These are phyloP conservation scores for Phymastichus coffea DNA, from an alignment of 1,140 invertebrate species.

Conservation along the genomic window DNA sequence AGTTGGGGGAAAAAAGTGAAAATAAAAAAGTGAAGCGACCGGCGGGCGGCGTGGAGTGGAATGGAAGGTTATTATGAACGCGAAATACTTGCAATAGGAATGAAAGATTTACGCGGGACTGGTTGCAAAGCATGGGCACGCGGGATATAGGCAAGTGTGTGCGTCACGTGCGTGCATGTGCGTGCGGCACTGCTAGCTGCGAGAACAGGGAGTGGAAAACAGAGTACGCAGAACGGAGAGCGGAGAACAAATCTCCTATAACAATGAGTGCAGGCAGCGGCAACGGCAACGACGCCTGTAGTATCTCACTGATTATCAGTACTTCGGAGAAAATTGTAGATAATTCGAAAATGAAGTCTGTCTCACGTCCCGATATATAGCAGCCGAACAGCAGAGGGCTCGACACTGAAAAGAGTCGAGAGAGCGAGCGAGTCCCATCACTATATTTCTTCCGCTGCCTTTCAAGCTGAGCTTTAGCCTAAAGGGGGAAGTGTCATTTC, in stretches of 20 bases:
- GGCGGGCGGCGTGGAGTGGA: conserved; percentile 7
- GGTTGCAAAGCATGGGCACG: too few species aligned
- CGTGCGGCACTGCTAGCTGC: not conserved
- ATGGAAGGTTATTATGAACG: conserved; percentile 4
- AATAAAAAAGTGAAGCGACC: too few species aligned
- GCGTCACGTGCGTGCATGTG: too few species aligned
- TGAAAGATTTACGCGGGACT: not conserved
- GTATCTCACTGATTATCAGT: conserved; percentile 24
- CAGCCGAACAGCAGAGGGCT: not conserved
- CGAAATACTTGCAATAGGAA: not conserved
- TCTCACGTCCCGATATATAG: not conserved
- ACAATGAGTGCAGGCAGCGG: conserved; percentile 12
- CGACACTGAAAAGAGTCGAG: conserved; percentile 16
- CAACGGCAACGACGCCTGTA: conserved; percentile 17
- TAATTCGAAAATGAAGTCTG: conserved; percentile 33
- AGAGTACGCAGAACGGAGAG: not conserved
- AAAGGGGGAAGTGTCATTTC: conserved; percentile 28
- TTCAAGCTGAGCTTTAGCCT: conserved; percentile 21
- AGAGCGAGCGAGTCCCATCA: conserved; percentile 20
- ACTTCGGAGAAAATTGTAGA: conserved; percentile 25
- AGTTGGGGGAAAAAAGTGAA: too few species aligned
- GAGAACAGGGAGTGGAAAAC: not conserved
- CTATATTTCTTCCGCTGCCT: conserved; percentile 27
- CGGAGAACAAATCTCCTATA: conserved; percentile 19
- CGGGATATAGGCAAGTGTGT: too few species aligned